phyloP scores from a whole-genome alignment of 2,888 invertebrate species.

The Metacarcinus magister region DNA sequence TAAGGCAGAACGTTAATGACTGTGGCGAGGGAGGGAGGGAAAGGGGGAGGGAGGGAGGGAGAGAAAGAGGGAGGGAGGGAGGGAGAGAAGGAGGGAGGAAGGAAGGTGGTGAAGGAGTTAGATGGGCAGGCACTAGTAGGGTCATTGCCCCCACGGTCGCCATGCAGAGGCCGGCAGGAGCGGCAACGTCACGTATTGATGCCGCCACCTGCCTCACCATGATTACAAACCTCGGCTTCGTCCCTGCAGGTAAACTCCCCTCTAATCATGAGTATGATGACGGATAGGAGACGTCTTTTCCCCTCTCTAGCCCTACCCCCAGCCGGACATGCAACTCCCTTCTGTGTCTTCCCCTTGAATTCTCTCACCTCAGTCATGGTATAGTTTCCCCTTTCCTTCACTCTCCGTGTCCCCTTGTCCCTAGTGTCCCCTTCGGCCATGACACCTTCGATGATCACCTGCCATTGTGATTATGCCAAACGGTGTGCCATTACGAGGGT shows the following conservation, averaged over 20 bases:
- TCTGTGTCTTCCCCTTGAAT: neutral
- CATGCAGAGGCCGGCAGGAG: conserved; percentile 7
- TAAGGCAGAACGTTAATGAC: conserved; percentile 18
- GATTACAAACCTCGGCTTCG: conserved; percentile 7
- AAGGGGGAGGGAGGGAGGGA: neutral
- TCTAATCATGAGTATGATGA: neutral
- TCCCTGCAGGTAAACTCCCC: conserved; percentile 18
- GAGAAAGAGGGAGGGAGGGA: neutral
- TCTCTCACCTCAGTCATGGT: neutral
- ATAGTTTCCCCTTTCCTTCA: neutral
- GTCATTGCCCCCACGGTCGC: neutral
- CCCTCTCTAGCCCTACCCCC: neutral
- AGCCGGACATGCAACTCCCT: neutral
- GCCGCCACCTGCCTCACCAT: neutral
- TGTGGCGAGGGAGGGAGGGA: neutral
- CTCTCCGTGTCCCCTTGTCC: neutral
- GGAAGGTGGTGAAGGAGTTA: neutral
- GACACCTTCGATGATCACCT: neutral
- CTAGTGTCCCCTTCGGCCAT: neutral
- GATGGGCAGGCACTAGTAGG: neutral
- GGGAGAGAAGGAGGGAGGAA: neutral
- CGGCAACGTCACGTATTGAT: neutral
- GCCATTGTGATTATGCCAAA: neutral
- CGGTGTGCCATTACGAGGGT: neutral
- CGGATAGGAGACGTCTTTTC: neutral